A percentile compares a stretch with the other conserved stretches of the same genome.
These are phyloP conservation scores for Tetraodon nigroviridis DNA, from an alignment of 2,113 vertebrate species.

Conservation along the genomic window DNA sequence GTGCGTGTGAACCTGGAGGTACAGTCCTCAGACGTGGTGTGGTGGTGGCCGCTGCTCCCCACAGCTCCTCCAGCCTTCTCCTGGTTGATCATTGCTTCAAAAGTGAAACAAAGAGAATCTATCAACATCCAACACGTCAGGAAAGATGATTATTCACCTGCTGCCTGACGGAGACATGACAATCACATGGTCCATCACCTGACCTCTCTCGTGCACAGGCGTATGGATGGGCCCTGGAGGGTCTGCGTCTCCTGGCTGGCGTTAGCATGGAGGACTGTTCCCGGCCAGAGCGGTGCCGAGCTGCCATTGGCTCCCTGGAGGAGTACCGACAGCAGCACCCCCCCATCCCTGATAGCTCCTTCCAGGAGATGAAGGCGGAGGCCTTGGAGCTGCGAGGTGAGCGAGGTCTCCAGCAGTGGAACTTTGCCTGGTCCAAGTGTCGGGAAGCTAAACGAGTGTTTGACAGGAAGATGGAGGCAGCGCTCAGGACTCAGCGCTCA, in stretches of 20 bases:
- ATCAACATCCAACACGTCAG: too few relatives aligned
- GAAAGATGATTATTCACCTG: too few relatives aligned
- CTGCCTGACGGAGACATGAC: too few relatives aligned
- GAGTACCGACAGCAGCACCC: constrained; percentile 44
- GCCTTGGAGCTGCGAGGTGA: constrained; percentile 46
- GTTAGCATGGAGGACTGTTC: constrained; percentile 55
- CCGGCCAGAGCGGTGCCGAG: constrained; percentile 43
- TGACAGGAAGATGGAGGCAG: constrained; percentile 56
- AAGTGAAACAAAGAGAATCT: too few relatives aligned
- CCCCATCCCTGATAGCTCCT: constrained; percentile 30
- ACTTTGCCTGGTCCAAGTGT: constrained; percentile 56
- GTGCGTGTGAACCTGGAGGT: too few relatives aligned
- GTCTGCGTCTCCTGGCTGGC: constrained; percentile 50
- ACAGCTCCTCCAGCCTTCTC: too few relatives aligned
- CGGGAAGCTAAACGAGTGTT: constrained; percentile 52
- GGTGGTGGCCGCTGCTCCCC: too few relatives aligned
- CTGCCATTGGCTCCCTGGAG: constrained; percentile 54
- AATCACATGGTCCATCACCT: neutral
- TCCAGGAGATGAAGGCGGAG: constrained; percentile 51
- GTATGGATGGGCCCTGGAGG: constrained; percentile 56
- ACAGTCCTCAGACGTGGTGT: too few relatives aligned
- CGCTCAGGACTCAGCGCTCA: constrained; percentile 24
- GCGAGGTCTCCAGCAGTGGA: constrained; percentile 54
- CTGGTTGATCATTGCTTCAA: too few relatives aligned
- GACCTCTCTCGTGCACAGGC: constrained; percentile 32